phyloP scores from a whole-genome alignment of 2,888 invertebrate genomes.

The Empis stercorea region DNA sequence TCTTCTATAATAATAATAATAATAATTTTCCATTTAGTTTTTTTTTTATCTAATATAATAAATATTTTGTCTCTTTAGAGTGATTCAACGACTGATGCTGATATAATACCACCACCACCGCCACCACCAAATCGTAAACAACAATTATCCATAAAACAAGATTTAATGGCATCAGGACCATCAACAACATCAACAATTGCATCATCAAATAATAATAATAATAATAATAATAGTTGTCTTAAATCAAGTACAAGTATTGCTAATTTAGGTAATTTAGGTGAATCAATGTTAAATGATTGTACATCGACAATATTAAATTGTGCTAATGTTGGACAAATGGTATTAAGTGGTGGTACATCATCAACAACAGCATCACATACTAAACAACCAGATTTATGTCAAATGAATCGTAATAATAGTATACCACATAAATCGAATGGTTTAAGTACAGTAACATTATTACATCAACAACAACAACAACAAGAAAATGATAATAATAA shows the following conservation, averaged over 20 bases:
- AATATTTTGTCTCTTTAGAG: conserved; percentile 18
- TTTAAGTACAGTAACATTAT: conserved; percentile 13
- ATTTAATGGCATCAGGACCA: background rate
- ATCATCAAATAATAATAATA: conserved; percentile 5
- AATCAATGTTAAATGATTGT: conserved; percentile 30
- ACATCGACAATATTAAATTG: conserved; percentile 32
- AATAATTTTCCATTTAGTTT: background rate
- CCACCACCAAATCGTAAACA: conserved; percentile 25
- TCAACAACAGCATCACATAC: background rate
- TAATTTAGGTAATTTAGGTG: conserved; percentile 4
- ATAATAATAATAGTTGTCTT: background rate
- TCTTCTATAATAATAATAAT: too few relatives aligned
- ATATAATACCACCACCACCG: conserved; percentile 33
- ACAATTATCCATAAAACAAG: conserved; percentile 10
- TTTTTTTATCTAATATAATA: background rate
- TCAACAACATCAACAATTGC: background rate
- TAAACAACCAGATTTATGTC: conserved; percentile 3
- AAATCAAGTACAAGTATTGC: conserved; percentile 3
- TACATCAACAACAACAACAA: conserved; percentile 13
- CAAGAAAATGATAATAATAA: conserved; percentile 11
- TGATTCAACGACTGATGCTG: conserved; percentile 31
- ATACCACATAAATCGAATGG: background rate
- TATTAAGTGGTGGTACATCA: background rate
- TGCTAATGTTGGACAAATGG: conserved; percentile 21
- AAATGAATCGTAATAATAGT: background rate